Conservation (phyloP, 2,888 invertebrate genomes). For the Odontothrips loti region DNA sequence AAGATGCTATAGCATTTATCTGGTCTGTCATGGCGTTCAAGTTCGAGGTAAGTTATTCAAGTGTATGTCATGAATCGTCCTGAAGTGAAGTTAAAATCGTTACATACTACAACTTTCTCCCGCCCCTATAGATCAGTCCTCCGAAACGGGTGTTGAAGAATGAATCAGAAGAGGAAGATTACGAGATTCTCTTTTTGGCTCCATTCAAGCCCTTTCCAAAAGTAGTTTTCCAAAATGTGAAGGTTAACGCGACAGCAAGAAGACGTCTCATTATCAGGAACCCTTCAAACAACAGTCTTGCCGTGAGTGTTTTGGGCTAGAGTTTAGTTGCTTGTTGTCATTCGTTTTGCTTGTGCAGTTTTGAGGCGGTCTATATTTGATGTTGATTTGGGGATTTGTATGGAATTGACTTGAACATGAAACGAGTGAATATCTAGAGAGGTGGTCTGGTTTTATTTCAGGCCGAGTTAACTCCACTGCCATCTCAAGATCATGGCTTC, state of each 20-base stretch:
- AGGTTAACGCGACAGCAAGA: constrained; percentile 54
- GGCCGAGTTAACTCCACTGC: not conserved
- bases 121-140: constrained; percentile 26
- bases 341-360: not conserved
- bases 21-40: not conserved
- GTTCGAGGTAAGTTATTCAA: not conserved
- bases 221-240: constrained; percentile 63
- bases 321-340: not conserved
- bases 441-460: not conserved
- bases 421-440: not conserved
- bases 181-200: constrained; percentile 55
- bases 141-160: constrained; percentile 44
- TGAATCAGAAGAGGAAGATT: constrained; percentile 45
- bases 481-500: not conserved
- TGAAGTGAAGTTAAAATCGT: not conserved
- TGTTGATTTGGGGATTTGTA: not conserved
- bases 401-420: not conserved
- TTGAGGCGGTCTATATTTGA: too few relatives aligned
- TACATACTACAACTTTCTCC: not conserved
- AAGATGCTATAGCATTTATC: too few relatives aligned
- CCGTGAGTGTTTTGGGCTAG: not conserved
- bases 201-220: constrained; percentile 64
- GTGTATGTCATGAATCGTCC: not conserved
- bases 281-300: not conserved
- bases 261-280: constrained; percentile 47